Conservation (phyloP, 2,113 vertebrate species). For the Psephotus haematonotus region DNA sequence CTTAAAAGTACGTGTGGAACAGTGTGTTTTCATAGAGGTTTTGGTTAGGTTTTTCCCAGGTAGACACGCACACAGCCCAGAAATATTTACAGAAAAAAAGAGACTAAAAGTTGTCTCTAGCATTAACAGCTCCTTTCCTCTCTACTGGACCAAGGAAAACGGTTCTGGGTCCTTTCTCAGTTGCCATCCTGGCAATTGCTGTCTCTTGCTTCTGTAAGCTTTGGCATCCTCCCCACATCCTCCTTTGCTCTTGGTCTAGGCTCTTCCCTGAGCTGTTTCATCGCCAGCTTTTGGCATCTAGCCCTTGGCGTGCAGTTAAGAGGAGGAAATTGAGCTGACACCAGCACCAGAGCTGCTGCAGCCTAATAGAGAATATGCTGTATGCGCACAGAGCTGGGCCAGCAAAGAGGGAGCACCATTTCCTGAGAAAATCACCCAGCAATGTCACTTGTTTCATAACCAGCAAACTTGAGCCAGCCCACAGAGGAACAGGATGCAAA, state of each 20-base stretch:
- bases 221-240: neutral
- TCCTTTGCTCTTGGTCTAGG: neutral
- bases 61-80: neutral
- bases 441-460: neutral
- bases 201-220: neutral
- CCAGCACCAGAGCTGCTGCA: conserved; percentile 8
- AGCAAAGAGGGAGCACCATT: neutral
- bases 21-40: neutral
- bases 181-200: neutral
- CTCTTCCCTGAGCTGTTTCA: neutral
- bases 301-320: neutral
- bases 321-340: conserved; percentile 37
- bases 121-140: neutral
- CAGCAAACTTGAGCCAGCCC: neutral
- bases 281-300: neutral
- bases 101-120: neutral
- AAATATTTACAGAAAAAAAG: neutral
- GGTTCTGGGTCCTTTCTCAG: neutral
- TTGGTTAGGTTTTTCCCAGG: neutral
- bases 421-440: neutral
- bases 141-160: neutral
- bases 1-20: neutral
- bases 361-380: neutral
- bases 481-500: neutral
- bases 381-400: neutral